Evolutionary conservation across 2,888 invertebrate species (phyloP), one percentile per base, ranked within the genome.

Genomic region (Toxonevra muliebris): DNA sequence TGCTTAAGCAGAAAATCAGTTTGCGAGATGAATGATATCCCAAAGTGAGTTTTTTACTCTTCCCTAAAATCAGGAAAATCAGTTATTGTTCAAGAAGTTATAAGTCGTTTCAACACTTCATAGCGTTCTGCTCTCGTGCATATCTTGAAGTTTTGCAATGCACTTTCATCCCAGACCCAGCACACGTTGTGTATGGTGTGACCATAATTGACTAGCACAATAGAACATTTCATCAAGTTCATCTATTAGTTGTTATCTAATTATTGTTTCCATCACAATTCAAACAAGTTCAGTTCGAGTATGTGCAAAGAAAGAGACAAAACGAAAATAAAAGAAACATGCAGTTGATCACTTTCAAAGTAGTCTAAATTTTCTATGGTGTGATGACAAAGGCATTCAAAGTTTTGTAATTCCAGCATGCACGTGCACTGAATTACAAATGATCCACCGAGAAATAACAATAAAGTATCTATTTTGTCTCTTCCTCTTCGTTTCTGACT

Each of bases 381-480:
- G 72, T 72, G 72, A 72, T 72, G 72, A 72, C 72, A 72, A 72
- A 72, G 72, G 74, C 73, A 72, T 77, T 75, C 74, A 76, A 80
- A 80, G 80, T 80, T 80, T 80, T 80, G 81, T 78, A 80, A 80
- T 80, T 80, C 81, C 77, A 68, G 70, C 73, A 71, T 79, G 78
- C 77, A 81, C 80, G 80, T 80, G 80, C 75, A 77, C 59, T 72
- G 80, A 75, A 81, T 80, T 75, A 76, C 75, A 78, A 80, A 77
- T 78, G 64, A 13, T 30, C 13, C 48, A 48, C 48, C 15, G 53
- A 12, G 2, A 15, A 12, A 48, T 15, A 48, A 48, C 48, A 48
- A 48, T 15, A 48, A 48, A n/a, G 48, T 48, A 48, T 48, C 48
- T n/a, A 48, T 48, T 48, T 48, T 48, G 15, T 3, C 15, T 8